Base-by-base conservation (phyloP, 2,888 invertebrate genomes). In the Drosophila pseudotalamancana region DNA sequence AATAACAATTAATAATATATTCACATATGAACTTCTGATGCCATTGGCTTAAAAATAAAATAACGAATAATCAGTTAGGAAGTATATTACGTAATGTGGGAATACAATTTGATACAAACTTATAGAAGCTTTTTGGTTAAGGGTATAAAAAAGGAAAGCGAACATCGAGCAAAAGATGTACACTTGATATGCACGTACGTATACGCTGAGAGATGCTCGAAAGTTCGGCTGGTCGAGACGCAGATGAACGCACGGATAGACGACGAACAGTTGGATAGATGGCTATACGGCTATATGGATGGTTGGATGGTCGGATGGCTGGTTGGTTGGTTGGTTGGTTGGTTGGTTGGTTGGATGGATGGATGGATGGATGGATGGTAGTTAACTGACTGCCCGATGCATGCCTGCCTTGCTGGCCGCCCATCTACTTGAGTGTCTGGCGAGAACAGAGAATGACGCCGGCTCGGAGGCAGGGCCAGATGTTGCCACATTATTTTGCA, bases 361-460 rank as follows among this genome's bases (percentile, higher is more conserved):
- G 50, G 73, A 25, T n/a, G n/a, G n/a, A n/a, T n/a, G 57, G 57
- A 31, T 70, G 50, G 73, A 25, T 74, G 67, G 68, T 68, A 73
- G 67, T 72, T 74, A 72, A 72, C 72, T 75, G 72, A 66, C 59
- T 66, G 72, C 40, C 72, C 49, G 49, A 72, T 49, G 48, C 31
- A 35, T 34, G 34, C 16, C 42, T 51, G 51, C 16, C 37, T 49
- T 55, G 42, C 51, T 27, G 40, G 8, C 29, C 48, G 35, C 27
- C 66, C 65, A 81, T 67, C 70, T 77, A 62, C 78, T 80, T 80
- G 85, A 81, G 85, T 85, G 87, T 87, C 86, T 81, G 82, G 66
- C 62, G 49, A 66, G 71, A 63, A 75, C 76, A 66, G 77, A 79
- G 83, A 76, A 37, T 72, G 42, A 70, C 45, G 64, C 48, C 43